Percentiles rank a stretch among this genome's conserved stretches.
Conservation (phyloP, 2,888 invertebrate species). For the Nomada fabriciana region DNA sequence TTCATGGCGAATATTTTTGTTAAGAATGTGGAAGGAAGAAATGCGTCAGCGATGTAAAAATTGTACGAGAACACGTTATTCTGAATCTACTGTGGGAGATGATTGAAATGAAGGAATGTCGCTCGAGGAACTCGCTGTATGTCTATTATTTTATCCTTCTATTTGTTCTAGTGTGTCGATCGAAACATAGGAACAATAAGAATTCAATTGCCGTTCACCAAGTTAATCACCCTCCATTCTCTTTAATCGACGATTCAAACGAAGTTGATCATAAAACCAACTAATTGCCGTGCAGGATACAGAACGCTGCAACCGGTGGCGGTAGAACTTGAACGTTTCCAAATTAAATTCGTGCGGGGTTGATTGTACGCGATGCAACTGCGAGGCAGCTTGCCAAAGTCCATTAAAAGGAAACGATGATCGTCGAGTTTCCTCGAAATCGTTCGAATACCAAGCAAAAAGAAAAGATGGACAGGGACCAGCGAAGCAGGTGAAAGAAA, state of each 20-base stretch:
- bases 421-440: constrained; percentile 20
- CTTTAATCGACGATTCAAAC: not conserved
- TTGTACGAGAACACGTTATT: too few relatives aligned
- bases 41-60: too few relatives aligned
- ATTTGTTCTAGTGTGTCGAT: too few relatives aligned
- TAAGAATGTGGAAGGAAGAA: not conserved
- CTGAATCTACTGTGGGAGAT: not conserved
- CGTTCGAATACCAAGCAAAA: not conserved
- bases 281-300: not conserved
- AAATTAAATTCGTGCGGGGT: constrained; percentile 49
- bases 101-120: not conserved
- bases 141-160: not conserved
- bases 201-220: not conserved
- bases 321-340: constrained; percentile 40
- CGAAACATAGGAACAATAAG: not conserved
- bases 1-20: not conserved
- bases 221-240: not conserved
- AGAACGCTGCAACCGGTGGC: constrained; percentile 37
- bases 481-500: constrained; percentile 22
- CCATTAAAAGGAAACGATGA: constrained; percentile 58
- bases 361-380: constrained; percentile 28
- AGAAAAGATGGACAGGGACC: constrained; percentile 11
- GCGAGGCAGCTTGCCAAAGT: constrained; percentile 59
- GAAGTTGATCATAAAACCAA: constrained; percentile 19
- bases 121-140: too few relatives aligned